A percentile compares a stretch with the other conserved stretches of the same genome.
Evolutionary conservation across 1,140 invertebrate species (phyloP).

Genomic region (Caenorhabditis briggsae): DNA sequence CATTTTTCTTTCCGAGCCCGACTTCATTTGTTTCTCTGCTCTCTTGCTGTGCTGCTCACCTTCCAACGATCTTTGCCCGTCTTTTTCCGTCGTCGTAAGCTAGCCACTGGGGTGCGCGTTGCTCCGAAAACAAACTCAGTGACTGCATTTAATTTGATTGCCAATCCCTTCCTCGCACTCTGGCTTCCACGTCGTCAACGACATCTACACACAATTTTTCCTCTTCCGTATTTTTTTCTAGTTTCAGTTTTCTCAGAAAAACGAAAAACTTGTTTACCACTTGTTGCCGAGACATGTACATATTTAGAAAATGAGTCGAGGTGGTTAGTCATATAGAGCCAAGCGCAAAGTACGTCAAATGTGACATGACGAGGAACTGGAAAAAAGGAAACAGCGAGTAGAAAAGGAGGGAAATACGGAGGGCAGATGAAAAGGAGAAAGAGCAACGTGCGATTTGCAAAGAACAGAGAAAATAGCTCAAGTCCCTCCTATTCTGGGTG

Average conservation of each 20-base stretch:
- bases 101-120: constrained; percentile 13
- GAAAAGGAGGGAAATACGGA: not conserved
- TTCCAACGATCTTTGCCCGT: constrained; percentile 41
- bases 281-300: constrained; percentile 46
- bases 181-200: not conserved
- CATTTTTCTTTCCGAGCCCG: not conserved
- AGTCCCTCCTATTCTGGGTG: not conserved
- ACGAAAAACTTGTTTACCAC: constrained; percentile 34
- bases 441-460: constrained; percentile 54
- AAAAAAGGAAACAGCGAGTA: not conserved
- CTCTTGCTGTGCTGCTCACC: constrained; percentile 26
- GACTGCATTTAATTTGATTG: constrained; percentile 41
- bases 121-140: constrained; percentile 37
- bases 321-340: constrained; percentile 11
- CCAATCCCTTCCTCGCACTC: constrained; percentile 1
- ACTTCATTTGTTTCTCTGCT: constrained; percentile 42
- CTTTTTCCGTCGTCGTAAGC: constrained; percentile 41
- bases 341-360: constrained; percentile 41
- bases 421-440: constrained; percentile 48
- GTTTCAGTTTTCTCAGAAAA: constrained; percentile 36
- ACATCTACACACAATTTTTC: not conserved
- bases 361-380: constrained; percentile 41
- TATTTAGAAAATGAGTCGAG: constrained; percentile 45
- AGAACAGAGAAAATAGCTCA: constrained; percentile 6
- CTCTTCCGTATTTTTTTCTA: not conserved